These are phyloP conservation scores for Gadopsis marmoratus DNA, from an alignment of 2,797 vertebrate species.

Conservation along the genomic window DNA sequence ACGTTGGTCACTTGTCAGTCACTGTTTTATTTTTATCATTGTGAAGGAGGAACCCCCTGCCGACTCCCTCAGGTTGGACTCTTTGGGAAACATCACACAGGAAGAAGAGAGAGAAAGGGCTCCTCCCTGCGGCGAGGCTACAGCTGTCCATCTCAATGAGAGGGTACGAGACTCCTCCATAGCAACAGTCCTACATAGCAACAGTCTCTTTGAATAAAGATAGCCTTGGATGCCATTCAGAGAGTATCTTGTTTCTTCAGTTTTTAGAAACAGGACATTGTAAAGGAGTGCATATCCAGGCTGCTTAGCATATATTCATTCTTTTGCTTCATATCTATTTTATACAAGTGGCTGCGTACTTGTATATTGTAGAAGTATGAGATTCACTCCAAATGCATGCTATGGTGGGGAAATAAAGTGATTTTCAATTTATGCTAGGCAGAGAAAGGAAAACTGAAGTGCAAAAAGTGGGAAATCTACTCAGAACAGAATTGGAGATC, in stretches of 20 bases:
- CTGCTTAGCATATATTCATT: constrained; percentile 18
- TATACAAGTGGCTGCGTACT: constrained; percentile 6
- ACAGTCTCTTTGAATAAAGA: constrained; percentile 83
- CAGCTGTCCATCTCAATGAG: constrained; percentile 69
- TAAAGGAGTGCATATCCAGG: constrained; percentile 13
- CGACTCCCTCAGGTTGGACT: constrained; percentile 56
- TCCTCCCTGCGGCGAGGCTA: constrained; percentile 80
- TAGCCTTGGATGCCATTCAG: constrained; percentile 75
- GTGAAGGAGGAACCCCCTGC: constrained; percentile 47
- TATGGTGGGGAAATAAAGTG: constrained; percentile 21
- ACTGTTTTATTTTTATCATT: constrained; percentile 63
- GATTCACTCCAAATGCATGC: constrained; percentile 16
- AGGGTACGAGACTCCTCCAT: constrained; percentile 78
- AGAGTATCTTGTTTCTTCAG: constrained; percentile 47
- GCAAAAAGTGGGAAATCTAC: constrained; percentile 50
- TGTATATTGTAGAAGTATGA: neutral
- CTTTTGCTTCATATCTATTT: constrained; percentile 29
- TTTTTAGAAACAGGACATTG: constrained; percentile 60
- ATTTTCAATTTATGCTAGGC: constrained; percentile 39
- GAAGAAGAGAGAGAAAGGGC: constrained; percentile 76
- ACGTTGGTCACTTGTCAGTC: constrained; percentile 57
- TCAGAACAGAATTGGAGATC: constrained; percentile 53
- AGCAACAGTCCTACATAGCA: constrained; percentile 88
- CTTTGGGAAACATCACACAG: constrained; percentile 35
- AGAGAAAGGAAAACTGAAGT: constrained; percentile 36